These are phyloP conservation scores for Chelonia mydas DNA, from an alignment of 2,797 vertebrate genomes.

Conservation along the genomic window DNA sequence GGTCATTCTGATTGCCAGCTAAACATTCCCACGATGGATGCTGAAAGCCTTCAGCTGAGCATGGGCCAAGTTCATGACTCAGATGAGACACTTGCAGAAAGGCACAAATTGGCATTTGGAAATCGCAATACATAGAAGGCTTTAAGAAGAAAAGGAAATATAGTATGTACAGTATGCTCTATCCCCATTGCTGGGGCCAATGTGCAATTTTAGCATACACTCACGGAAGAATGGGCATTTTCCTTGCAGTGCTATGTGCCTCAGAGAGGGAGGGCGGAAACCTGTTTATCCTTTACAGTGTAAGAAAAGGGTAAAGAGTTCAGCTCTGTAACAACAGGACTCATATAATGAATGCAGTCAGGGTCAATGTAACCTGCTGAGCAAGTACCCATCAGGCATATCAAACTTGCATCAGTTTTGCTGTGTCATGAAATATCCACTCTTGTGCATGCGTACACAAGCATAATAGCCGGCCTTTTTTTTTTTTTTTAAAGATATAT, in stretches of 20 bases:
- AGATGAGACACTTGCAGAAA: accelerated
- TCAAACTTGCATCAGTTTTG: background rate
- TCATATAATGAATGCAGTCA: background rate
- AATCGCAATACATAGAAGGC: background rate
- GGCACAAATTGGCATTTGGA: background rate
- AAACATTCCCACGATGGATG: background rate
- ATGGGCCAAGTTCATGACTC: background rate
- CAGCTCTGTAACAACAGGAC: background rate
- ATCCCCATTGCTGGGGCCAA: background rate
- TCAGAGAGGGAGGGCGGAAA: background rate
- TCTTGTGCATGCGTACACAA: accelerated
- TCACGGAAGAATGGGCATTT: background rate
- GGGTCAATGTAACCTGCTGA: background rate
- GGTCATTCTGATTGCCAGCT: background rate
- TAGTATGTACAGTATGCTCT: background rate
- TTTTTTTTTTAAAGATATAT: background rate
- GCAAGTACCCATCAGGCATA: background rate
- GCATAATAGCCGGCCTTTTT: background rate
- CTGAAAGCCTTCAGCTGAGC: background rate
- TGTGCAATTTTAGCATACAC: background rate
- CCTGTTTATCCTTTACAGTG: background rate
- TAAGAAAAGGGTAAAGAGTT: background rate
- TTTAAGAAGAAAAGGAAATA: background rate
- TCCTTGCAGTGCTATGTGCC: background rate
- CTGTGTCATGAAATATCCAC: accelerated